Evolutionary conservation across 2,797 vertebrate genomes (phyloP).

Genomic region (Lagodon rhomboides): DNA sequence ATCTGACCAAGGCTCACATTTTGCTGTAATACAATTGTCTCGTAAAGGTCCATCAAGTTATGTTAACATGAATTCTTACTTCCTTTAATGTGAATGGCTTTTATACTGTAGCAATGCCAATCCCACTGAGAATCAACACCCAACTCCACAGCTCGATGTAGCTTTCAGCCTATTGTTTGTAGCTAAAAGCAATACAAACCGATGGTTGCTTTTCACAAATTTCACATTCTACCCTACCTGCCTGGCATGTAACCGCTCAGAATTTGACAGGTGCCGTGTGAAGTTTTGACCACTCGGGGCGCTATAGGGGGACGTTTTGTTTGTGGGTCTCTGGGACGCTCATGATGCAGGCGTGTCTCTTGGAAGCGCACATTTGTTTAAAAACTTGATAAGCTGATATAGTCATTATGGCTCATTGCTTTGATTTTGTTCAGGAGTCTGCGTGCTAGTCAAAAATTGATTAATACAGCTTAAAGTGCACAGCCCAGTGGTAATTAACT

Average conservation of each 20-base stretch:
- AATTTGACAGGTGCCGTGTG: not conserved
- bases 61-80: too few species aligned
- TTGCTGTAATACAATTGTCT: not conserved
- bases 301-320: not conserved
- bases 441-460: not conserved
- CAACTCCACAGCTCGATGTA: not conserved
- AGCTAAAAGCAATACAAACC: not conserved
- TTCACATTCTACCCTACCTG: too few species aligned
- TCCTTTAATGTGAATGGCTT: too few species aligned
- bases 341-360: too few species aligned
- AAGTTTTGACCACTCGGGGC: not conserved
- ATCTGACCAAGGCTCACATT: too few species aligned
- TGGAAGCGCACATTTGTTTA: too few species aligned
- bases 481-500: not conserved
- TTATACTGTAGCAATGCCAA: not conserved
- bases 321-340: not conserved
- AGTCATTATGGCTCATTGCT: not conserved
- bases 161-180: not conserved
- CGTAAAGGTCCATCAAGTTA: not conserved
- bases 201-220: too few species aligned
- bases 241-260: not conserved
- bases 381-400: not conserved
- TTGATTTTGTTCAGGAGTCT: not conserved
- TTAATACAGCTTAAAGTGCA: not conserved
- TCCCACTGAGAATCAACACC: conserved; percentile 10